phyloP scores from a whole-genome alignment of 2,797 vertebrate genomes.

The Oreochromis grahami region DNA sequence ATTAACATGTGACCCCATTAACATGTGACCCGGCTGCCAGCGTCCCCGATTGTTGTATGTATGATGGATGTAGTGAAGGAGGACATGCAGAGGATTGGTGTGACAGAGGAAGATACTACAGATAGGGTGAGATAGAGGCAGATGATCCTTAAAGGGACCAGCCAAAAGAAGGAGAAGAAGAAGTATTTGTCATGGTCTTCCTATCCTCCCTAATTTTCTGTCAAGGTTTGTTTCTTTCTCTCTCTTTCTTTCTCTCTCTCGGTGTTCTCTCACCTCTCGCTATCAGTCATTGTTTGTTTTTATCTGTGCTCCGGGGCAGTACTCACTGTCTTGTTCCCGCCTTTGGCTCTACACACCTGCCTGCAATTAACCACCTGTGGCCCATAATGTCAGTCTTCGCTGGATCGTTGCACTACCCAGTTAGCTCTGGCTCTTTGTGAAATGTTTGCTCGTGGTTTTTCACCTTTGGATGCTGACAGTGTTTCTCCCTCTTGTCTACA shows the following conservation, averaged over 20 bases:
- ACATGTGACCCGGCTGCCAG: background rate
- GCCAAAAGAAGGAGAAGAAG: background rate
- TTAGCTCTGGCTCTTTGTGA: too few species aligned
- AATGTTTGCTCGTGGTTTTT: too few species aligned
- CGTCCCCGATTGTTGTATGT: background rate
- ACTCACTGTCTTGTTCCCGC: too few species aligned
- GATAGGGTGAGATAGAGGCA: background rate
- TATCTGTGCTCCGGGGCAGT: too few species aligned
- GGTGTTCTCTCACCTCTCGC: too few species aligned
- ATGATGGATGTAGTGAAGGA: background rate
- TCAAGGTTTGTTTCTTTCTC: background rate
- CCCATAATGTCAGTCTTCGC: too few species aligned
- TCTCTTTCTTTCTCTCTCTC: background rate
- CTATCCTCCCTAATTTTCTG: background rate
- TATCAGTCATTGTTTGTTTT: too few species aligned
- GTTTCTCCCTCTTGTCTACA: too few species aligned
- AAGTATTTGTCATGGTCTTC: background rate
- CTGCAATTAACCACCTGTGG: too few species aligned
- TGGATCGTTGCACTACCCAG: too few species aligned
- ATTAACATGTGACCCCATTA: background rate
- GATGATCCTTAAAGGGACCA: background rate
- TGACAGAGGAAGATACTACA: background rate
- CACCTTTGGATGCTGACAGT: too few species aligned
- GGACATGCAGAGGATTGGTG: background rate
- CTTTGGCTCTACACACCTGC: too few species aligned